Percentiles rank a stretch among this genome's conserved stretches.
These are phyloP conservation scores for Rhinophrynus dorsalis DNA, from an alignment of 2,797 vertebrate species.

Conservation along the genomic window DNA sequence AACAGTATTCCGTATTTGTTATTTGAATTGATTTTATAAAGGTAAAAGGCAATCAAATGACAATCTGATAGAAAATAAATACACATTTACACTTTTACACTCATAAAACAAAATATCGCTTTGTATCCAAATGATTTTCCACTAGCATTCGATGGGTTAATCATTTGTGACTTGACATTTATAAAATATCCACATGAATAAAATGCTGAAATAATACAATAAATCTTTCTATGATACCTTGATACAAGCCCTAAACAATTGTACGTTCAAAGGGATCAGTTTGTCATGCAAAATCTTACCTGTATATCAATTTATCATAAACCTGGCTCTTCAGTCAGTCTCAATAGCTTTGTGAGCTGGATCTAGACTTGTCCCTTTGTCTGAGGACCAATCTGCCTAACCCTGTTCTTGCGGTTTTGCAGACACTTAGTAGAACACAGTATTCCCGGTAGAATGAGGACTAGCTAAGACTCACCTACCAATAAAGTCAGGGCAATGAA, in stretches of 20 bases:
- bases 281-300: conserved; percentile 96
- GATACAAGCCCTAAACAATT: conserved; percentile 76
- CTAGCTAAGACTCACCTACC: conserved; percentile 91
- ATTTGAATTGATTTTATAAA: conserved; percentile 1
- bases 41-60: background rate
- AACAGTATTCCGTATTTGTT: background rate
- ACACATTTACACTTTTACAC: too few species aligned
- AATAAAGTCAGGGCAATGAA: conserved; percentile 87
- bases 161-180: conserved; percentile 1
- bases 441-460: conserved; percentile 98
- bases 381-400: conserved; percentile 95
- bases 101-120: background rate
- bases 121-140: background rate
- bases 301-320: conserved; percentile 97
- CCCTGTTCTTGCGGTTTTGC: conserved; percentile 96
- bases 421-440: conserved; percentile 89
- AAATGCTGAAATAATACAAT: conserved; percentile 63
- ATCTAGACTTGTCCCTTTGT: conserved; percentile 95
- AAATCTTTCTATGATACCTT: conserved; percentile 81
- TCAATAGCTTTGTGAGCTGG: conserved; percentile 81
- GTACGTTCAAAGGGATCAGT: conserved; percentile 88
- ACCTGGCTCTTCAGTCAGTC: conserved; percentile 81
- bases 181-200: background rate
- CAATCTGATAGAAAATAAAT: too few species aligned
- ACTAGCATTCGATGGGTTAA: background rate